phyloP scores from a whole-genome alignment of 1,140 invertebrate species.

The Sarcophaga bullata region DNA sequence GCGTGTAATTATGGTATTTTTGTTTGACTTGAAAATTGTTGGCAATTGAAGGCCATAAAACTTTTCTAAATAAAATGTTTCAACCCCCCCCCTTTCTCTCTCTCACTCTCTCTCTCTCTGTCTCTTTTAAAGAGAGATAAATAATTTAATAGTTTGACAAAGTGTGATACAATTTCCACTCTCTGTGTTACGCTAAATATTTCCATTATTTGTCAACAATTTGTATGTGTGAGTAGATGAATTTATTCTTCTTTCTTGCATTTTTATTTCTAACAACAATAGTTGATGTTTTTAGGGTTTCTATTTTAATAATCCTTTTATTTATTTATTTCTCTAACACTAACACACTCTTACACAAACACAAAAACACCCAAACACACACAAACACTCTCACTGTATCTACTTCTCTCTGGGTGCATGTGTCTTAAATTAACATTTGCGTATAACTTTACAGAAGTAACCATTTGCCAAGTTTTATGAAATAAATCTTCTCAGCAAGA shows the following conservation, averaged over 20 bases:
- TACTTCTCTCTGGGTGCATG: not conserved
- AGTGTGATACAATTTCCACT: constrained; percentile 36
- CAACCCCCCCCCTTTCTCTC: not conserved
- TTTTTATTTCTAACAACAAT: not conserved
- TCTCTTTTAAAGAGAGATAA: not conserved
- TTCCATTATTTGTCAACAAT: not conserved
- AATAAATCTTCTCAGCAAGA: constrained; percentile 14
- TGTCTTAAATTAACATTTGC: not conserved
- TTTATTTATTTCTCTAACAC: too few relatives aligned
- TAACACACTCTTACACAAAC: too few relatives aligned
- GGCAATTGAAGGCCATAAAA: constrained; percentile 37
- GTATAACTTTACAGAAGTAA: not conserved
- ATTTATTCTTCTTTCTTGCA: not conserved
- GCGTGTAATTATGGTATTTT: constrained; percentile 31
- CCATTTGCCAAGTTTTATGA: constrained; percentile 21
- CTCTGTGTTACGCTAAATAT: too few relatives aligned
- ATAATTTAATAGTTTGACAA: constrained; percentile 11
- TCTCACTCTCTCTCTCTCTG: not conserved
- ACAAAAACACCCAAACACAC: too few relatives aligned
- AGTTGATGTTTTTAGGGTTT: too few relatives aligned
- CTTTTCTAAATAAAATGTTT: not conserved
- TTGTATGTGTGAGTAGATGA: too few relatives aligned
- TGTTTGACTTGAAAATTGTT: constrained; percentile 3
- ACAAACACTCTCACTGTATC: too few relatives aligned
- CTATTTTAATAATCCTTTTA: too few relatives aligned